Conservation (phyloP, 2,113 vertebrate genomes). For the Burhinus bistriatus region DNA sequence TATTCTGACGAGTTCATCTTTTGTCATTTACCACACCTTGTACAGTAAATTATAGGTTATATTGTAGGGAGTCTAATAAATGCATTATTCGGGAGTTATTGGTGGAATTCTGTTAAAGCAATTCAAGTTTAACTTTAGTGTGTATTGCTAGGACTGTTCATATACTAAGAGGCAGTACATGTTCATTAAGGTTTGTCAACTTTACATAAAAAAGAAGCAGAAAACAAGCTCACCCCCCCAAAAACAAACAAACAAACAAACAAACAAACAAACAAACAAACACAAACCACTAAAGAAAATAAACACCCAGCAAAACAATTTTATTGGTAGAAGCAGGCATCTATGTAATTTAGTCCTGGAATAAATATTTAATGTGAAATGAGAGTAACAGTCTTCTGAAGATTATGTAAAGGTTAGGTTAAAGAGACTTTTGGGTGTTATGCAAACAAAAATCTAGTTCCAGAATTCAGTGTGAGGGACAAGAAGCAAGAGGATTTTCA, state of each 20-base stretch:
- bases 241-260: fast-evolving
- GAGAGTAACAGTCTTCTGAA: neutral
- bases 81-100: conserved; percentile 27
- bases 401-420: neutral
- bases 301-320: neutral
- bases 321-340: neutral
- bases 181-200: neutral
- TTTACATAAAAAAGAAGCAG: neutral
- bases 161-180: neutral
- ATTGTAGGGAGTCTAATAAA: conserved; percentile 43
- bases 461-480: neutral
- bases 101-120: conserved; percentile 6
- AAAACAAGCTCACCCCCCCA: neutral
- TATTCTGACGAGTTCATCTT: conserved; percentile 37
- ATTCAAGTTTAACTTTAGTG: neutral
- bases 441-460: neutral
- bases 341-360: neutral
- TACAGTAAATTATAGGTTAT: conserved; percentile 50
- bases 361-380: conserved; percentile 1
- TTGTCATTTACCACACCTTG: conserved; percentile 44
- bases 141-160: neutral
- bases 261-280: fast-evolving
- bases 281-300: neutral
- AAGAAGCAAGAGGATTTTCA: neutral
- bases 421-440: neutral